Conservation (phyloP, 2,797 vertebrate genomes). For the Mus minutoides region DNA sequence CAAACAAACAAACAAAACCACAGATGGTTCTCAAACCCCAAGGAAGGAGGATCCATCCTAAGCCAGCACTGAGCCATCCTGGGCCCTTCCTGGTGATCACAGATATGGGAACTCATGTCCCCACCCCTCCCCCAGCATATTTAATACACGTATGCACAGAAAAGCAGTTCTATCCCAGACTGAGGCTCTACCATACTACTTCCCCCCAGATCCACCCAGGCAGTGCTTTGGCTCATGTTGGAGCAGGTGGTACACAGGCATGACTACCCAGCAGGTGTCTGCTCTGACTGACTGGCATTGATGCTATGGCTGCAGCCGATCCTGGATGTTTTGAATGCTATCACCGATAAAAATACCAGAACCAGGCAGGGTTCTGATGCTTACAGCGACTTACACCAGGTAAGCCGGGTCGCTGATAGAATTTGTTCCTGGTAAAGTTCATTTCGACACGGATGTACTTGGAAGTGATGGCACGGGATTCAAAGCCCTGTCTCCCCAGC, state of each 20-base stretch:
- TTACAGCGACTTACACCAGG: neutral
- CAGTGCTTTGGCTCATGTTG: neutral
- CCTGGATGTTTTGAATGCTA: neutral
- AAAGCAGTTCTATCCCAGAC: neutral
- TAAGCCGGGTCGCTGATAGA: neutral
- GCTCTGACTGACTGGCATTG: neutral
- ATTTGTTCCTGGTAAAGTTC: neutral
- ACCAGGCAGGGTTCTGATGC: neutral
- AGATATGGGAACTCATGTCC: rapidly evolving
- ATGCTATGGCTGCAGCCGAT: neutral
- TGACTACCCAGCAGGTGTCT: neutral
- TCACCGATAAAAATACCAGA: neutral
- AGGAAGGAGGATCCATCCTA: neutral
- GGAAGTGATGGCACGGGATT: neutral
- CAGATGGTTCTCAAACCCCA: neutral
- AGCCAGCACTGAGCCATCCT: neutral
- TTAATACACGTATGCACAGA: neutral
- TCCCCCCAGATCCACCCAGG: neutral
- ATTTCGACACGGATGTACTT: neutral
- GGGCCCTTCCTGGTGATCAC: neutral
- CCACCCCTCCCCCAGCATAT: neutral
- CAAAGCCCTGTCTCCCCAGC: neutral
- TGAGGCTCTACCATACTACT: neutral
- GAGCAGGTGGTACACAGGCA: too few relatives aligned
- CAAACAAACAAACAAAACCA: neutral